Base-by-base conservation (phyloP, 2,113 vertebrate genomes). In the Gymnocephalus cernua region DNA sequence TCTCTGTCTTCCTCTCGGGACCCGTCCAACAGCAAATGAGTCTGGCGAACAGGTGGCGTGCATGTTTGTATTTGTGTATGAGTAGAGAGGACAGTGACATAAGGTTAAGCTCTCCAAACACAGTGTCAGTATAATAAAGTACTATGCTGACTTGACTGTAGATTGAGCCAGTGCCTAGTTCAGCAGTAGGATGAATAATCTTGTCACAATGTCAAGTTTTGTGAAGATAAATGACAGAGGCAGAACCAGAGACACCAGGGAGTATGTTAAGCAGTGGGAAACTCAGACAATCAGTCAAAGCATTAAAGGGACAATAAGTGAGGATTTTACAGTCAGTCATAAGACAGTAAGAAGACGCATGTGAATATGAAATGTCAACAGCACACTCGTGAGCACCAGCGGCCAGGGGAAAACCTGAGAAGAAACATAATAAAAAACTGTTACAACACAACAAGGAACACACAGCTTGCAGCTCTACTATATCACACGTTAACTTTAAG, bases 1-100 rank as follows among this genome's bases (percentile, higher is more conserved):
- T 61, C 41, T 73, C 76, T 16, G 47, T 58, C 57, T 81, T 27
- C 76, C 89, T 82, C 89, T 88, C 3, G 83, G 64, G 89, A 86
- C 70, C 45, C 21, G 41, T 85, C 81, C 86, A 80, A 77, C 9
- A 67, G 70, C 69, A 80, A 87, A 82, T 50, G 73, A 83, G 79
- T 87, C 44, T 75, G 85, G 73, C 71, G 82, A 77, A 85, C 89
- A 92, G 86, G 89, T 88, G 91, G 87, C 54, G 35, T 62, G 47
- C 15, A 16, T 81, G 78, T 62, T 21, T 41, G 45, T 67, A 16
- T 29, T 29, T 53, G 61, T 58, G 57, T 47, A 58, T 4, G 47
- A 63, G 48, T 7, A 4, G 29, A 50, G 61, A 54, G 63, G 67
- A 75, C 19, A 13, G 68, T 29, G 48, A 67, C 80, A 72, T 58